Percentiles rank a stretch among this genome's conserved stretches.
These are phyloP conservation scores for Didymodactylos carnosus DNA, from an alignment of 2,888 invertebrate species.

Conservation along the genomic window DNA sequence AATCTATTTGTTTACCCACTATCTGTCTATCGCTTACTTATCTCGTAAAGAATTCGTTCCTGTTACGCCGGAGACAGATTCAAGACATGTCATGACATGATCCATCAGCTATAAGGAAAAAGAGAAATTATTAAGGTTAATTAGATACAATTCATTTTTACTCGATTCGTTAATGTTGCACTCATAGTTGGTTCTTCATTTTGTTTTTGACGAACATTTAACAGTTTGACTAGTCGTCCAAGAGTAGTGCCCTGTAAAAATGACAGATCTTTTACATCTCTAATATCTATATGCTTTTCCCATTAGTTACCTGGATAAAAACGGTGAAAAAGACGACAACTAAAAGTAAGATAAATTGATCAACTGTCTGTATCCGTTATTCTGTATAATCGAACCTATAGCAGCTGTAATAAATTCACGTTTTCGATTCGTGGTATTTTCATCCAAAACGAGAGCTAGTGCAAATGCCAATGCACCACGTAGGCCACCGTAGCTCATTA, in stretches of 20 bases:
- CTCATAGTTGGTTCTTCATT: constrained; percentile 11
- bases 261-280: neutral
- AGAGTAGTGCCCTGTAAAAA: constrained; percentile 6
- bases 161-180: constrained; percentile 2
- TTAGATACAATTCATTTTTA: too few relatives aligned
- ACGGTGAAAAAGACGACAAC: constrained; percentile 93
- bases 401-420: constrained; percentile 92
- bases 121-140: too few relatives aligned
- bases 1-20: too few relatives aligned
- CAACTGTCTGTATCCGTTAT: too few relatives aligned
- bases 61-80: constrained; percentile 1
- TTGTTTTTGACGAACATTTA: constrained; percentile 8
- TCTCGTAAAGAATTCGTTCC: constrained; percentile 6
- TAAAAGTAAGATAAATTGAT: too few relatives aligned
- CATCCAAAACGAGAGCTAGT: constrained; percentile 51
- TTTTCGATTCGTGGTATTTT: constrained; percentile 58
- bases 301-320: constrained; percentile 61
- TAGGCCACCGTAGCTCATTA: constrained; percentile 81
- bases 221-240: constrained; percentile 9
- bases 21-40: too few relatives aligned
- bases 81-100: constrained; percentile 9
- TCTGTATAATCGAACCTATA: too few relatives aligned
- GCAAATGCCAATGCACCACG: constrained; percentile 94
- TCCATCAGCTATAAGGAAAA: too few relatives aligned
- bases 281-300: neutral